Base-by-base conservation (phyloP, 37 sponge, comb jelly and placozoan genomes). In the Crambe crambe region DNA sequence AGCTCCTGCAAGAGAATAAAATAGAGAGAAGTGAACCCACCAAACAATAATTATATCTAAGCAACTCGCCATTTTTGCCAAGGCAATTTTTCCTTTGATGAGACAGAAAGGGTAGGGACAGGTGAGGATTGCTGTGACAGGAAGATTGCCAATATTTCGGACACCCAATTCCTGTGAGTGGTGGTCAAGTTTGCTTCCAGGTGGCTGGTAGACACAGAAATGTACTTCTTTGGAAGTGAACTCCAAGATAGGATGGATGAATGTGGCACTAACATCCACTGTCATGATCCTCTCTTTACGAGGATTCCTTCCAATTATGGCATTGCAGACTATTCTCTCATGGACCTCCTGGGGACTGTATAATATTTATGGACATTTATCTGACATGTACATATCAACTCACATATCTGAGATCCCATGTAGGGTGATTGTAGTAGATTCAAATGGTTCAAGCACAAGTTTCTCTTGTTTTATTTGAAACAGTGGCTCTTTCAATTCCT, bases 271-370 rank as follows among this genome's bases (percentile, higher is more conserved):
- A 25, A 95, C 56, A 54, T 95, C 92, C 31, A 93, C 90, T 42
- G 95, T 73, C 90, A 96, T 93, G 73, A 98, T 90, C 54, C 83
- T 79, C 81, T 98, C 94, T 72, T 98, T 98, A 75, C 74, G 79
- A 44, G 99, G 90, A 60, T 85, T 95, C 60, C 78, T 87, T 0
- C 99, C 99, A 81, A 98, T 98, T 38, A 98, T 83, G 69, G 99
- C 86, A 75, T 95, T 87, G 74, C 99, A 98, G 25, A 95, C 34
- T 23, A 98, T 86, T n/a, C 81, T 85, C 83, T 98, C 96, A 22
- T 79, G 69, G 58, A 95, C 94, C 32, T 36, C 47, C 57, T 74
- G 72, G 22, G 96, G 31, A 47, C 51, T 47, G 21, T 23, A 17
- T 29, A 56, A 64, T 63, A 77, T 6, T 32, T 4, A 3, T 63